Conservation (phyloP, 2,888 invertebrate genomes). For the Acronicta aceris region DNA sequence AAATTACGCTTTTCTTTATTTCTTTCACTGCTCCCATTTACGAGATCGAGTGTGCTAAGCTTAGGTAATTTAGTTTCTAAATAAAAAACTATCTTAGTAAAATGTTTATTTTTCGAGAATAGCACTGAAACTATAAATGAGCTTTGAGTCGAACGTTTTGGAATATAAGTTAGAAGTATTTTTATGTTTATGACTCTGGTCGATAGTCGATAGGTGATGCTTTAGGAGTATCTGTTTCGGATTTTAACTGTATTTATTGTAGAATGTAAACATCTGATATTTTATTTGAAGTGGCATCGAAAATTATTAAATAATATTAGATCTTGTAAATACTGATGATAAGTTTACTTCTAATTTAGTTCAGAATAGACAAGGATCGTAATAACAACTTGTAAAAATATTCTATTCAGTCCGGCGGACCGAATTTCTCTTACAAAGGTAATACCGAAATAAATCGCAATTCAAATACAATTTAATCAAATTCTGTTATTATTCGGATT, state of each 20-base stretch:
- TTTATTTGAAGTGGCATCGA: constrained; percentile 10
- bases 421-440: no score
- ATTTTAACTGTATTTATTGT: constrained; percentile 1
- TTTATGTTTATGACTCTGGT: constrained; percentile 23
- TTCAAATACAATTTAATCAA: no score
- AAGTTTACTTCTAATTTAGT: no score
- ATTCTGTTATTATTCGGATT: no score
- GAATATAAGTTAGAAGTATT: constrained; percentile 20
- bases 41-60: constrained; percentile 14
- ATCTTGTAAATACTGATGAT: no score
- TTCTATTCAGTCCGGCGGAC: no score
- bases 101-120: constrained; percentile 6
- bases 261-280: constrained; percentile 12
- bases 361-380: no score
- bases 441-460: no score
- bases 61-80: constrained; percentile 10
- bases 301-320: no score
- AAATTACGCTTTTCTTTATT: constrained; percentile 35
- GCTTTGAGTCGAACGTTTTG: constrained; percentile 11
- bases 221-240: constrained; percentile 13
- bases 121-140: constrained; percentile 15
- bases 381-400: no score
- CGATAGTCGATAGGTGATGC: constrained; percentile 3
- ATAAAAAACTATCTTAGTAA: constrained; percentile 23
- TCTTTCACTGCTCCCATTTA: constrained; percentile 20